Percentiles rank a stretch among this genome's conserved stretches.
These are phyloP conservation scores for Molorchus minor DNA, from an alignment of 2,888 invertebrate species.

Conservation along the genomic window DNA sequence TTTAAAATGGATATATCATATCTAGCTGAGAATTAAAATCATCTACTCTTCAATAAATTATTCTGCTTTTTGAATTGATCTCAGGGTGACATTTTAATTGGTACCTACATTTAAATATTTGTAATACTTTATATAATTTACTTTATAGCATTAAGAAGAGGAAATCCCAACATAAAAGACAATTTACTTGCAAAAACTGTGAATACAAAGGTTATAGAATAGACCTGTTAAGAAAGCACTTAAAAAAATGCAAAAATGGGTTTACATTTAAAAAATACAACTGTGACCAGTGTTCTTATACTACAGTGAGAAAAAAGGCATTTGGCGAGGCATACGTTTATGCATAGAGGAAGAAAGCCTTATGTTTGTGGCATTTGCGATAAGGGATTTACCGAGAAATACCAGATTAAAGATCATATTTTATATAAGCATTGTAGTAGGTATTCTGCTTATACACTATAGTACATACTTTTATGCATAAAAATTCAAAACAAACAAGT, in stretches of 20 bases:
- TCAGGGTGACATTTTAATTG: no score
- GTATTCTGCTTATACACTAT: background rate
- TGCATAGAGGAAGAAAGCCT: background rate
- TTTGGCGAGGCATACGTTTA: constrained; percentile 5
- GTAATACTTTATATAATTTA: no score
- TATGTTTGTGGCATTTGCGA: constrained; percentile 13
- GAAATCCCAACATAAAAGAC: no score
- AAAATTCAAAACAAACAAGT: background rate
- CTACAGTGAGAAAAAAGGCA: constrained; percentile 3
- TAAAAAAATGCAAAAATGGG: background rate
- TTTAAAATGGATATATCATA: no score
- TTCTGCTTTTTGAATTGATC: no score
- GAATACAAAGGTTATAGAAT: background rate
- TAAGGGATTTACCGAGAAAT: background rate
- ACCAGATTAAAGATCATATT: background rate
- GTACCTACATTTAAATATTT: no score
- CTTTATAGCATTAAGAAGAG: no score
- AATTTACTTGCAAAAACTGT: background rate
- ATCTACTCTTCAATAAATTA: no score
- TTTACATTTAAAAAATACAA: background rate
- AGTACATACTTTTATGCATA: background rate
- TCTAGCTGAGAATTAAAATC: no score
- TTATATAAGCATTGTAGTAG: constrained; percentile 15
- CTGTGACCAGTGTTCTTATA: constrained; percentile 3
- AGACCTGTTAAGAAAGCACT: background rate